phyloP scores from a whole-genome alignment of 2,888 invertebrate genomes.

The Eurytoma californica region DNA sequence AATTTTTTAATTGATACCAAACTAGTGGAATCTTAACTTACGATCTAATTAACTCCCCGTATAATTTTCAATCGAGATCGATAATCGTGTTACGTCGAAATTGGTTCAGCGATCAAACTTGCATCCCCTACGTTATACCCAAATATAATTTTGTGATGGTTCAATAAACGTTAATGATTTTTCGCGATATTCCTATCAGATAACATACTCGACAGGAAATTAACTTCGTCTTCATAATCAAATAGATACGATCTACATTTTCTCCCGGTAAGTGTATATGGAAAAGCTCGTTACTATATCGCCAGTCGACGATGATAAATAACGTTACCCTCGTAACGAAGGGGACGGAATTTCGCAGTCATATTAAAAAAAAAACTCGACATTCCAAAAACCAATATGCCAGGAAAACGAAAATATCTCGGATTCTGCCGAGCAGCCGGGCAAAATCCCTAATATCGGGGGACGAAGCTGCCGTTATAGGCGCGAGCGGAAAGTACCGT shows the following conservation, averaged over 20 bases:
- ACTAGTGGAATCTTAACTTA: no score
- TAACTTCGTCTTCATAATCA: background rate
- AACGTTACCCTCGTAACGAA: no score
- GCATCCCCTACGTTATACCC: background rate
- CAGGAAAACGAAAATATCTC: no score
- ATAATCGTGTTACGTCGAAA: conserved; percentile 7
- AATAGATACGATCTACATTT: no score
- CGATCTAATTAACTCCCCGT: background rate
- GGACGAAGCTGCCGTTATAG: background rate
- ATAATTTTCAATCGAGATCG: conserved; percentile 12
- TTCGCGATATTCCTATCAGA: conserved; percentile 15
- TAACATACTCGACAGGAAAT: conserved; percentile 2
- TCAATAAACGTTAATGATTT: background rate
- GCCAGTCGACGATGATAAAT: no score
- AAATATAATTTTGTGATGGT: conserved; percentile 1
- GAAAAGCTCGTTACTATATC: no score
- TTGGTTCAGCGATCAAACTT: conserved; percentile 6
- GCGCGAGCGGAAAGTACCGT: background rate
- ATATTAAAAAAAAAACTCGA: no score
- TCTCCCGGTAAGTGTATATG: no score
- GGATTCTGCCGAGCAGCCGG: no score
- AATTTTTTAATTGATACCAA: no score
- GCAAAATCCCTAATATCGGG: conserved; percentile 23
- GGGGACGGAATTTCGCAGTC: no score
- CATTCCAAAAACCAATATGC: no score